These are phyloP conservation scores for Steinernema scapterisci DNA, from an alignment of 2,888 invertebrate genomes.

Conservation along the genomic window DNA sequence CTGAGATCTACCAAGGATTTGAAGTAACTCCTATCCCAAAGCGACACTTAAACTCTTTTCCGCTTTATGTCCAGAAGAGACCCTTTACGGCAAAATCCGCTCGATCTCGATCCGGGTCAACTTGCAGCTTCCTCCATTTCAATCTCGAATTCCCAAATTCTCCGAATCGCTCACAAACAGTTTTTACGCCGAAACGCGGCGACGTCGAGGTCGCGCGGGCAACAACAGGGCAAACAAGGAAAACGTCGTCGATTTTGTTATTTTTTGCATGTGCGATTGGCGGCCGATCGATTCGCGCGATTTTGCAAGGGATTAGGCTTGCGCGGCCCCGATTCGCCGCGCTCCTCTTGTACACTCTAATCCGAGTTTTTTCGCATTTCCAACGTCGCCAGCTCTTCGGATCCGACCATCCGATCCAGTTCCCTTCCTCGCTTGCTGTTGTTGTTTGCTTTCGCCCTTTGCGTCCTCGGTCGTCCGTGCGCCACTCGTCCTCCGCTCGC, in stretches of 20 bases:
- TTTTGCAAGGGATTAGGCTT: slow-evolving; percentile 16
- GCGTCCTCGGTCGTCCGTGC: no score
- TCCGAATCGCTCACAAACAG: no score
- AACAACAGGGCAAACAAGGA: slow-evolving; percentile 26
- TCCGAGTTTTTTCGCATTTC: slow-evolving; percentile 15
- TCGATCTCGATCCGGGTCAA: background rate
- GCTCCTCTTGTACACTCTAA: slow-evolving; percentile 30
- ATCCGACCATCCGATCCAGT: slow-evolving; percentile 2
- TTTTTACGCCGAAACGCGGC: background rate
- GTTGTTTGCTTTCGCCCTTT: slow-evolving; percentile 21
- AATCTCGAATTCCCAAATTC: no score
- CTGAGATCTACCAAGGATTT: no score
- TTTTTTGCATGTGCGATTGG: slow-evolving; percentile 10
- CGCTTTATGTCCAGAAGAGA: background rate
- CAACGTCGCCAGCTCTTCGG: background rate
- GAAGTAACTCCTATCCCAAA: no score
- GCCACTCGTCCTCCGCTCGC: background rate
- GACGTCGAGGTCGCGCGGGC: background rate
- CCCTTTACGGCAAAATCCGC: background rate
- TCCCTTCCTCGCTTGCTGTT: slow-evolving; percentile 8
- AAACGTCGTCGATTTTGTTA: background rate
- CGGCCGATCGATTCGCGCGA: slow-evolving; percentile 5
- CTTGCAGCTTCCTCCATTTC: no score
- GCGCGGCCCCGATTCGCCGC: slow-evolving; percentile 25
- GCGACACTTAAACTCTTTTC: no score